Conservation (phyloP, 2,113 vertebrate genomes). For the Zosterops japonicus region DNA sequence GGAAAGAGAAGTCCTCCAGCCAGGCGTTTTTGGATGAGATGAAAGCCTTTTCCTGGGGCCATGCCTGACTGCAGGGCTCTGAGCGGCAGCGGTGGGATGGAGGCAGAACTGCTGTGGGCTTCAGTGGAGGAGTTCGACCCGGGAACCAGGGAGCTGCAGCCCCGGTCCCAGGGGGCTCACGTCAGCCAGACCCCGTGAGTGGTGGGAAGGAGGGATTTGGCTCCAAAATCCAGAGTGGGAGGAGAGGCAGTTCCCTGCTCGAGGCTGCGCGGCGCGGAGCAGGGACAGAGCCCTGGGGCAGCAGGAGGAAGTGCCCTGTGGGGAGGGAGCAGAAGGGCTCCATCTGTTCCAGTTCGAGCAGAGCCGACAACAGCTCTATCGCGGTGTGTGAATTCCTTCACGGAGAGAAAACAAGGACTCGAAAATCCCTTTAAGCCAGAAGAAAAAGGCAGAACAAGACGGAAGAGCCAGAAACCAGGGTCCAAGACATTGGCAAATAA, state of each 20-base stretch:
- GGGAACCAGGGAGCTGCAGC: neutral
- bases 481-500: neutral
- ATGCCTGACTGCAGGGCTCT: neutral
- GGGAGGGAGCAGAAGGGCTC: neutral
- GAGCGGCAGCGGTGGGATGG: fast-evolving
- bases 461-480: neutral
- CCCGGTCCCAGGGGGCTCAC: fast-evolving
- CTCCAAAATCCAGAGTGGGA: fast-evolving
- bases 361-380: neutral
- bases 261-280: neutral
- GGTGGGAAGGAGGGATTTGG: neutral
- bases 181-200: fast-evolving
- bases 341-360: neutral
- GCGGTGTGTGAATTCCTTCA: neutral
- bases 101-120: neutral
- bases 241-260: neutral
- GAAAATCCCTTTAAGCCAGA: neutral
- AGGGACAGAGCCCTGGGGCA: neutral
- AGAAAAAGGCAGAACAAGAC: neutral
- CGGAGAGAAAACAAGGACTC: neutral
- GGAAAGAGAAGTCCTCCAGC: neutral
- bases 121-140: fast-evolving
- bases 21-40: fast-evolving
- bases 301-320: neutral
- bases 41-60: neutral